Evolutionary conservation across 2,888 invertebrate genomes (phyloP), one percentile per base, ranked within the genome.

Genomic region (Blera fallax): DNA sequence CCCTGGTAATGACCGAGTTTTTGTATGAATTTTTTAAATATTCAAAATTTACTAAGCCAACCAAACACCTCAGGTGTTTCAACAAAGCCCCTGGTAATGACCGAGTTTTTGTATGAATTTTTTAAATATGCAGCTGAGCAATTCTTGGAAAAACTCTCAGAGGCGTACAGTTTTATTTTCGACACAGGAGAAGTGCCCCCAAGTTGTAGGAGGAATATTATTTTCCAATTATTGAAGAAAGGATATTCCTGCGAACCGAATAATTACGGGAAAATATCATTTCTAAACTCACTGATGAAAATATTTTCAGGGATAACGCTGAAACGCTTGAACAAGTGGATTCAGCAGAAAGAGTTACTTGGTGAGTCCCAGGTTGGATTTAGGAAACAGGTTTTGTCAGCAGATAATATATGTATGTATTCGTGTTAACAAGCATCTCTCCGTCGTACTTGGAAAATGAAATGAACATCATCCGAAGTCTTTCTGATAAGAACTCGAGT

Each of bases 1-100:
- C 27, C 27, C 27, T 27, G 21, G 58, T 7, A 8, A 60, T n/a
- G 40, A 40, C 6, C 21, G 58, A n/a, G 40, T 60, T 11, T 29
- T 40, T n/a, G 11, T 40, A 60, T 7, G 37, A 60, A 60, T 60
- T 60, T 24, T 60, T 37, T 5, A 60, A 60, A 40, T 40, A 40
- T 14, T 21, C 58, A 10, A n/a, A n/a, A n/a, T n/a, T n/a, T n/a
- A n/a, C n/a, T n/a, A n/a, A n/a, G n/a, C n/a, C n/a, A n/a, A n/a
- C n/a, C n/a, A n/a, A n/a, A n/a, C n/a, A n/a, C n/a, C n/a, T n/a
- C n/a, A n/a, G n/a, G n/a, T n/a, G 27, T 5, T 27, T 27, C 3
- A 27, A 27, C 2, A 27, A 27, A 27, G 27, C 2, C 27, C 27
- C 27, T 27, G 21, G 58, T 7, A 8, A 60, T n/a, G 40, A 40